Percentiles rank a stretch among this genome's conserved stretches.
These are phyloP conservation scores for Syngnathoides biaculeatus DNA, from an alignment of 2,113 vertebrate genomes.

Conservation along the genomic window DNA sequence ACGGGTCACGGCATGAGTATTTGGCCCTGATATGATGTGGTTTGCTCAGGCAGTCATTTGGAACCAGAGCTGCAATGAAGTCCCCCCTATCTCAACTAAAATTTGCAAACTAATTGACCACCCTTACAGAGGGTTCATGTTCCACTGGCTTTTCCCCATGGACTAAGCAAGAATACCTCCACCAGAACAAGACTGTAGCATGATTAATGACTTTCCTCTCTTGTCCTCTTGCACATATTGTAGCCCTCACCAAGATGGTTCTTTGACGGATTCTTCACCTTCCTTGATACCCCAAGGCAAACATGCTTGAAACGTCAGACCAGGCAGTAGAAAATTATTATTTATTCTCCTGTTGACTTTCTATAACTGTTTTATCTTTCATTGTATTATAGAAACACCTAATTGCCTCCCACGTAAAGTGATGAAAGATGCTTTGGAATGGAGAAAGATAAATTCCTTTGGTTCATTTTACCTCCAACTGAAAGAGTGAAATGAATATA, in stretches of 20 bases:
- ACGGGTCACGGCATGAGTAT: constrained; percentile 64
- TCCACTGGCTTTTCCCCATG: constrained; percentile 48
- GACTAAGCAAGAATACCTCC: constrained; percentile 50
- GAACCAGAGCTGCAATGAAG: constrained; percentile 35
- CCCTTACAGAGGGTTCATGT: constrained; percentile 58
- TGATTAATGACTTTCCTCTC: constrained; percentile 65
- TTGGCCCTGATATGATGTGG: constrained; percentile 59
- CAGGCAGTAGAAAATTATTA: constrained; percentile 53
- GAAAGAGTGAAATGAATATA: constrained; percentile 14
- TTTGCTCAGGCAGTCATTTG: constrained; percentile 47
- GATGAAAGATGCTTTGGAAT: constrained; percentile 43
- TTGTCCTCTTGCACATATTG: constrained; percentile 32
- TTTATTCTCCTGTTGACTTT: constrained; percentile 36
- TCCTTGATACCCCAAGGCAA: constrained; percentile 53
- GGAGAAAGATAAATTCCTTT: constrained; percentile 37
- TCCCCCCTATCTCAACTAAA: constrained; percentile 66
- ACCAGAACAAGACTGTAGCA: constrained; percentile 38
- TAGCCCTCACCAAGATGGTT: constrained; percentile 15
- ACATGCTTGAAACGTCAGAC: constrained; percentile 54
- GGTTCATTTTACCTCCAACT: constrained; percentile 24
- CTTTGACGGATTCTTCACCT: constrained; percentile 46
- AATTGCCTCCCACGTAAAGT: constrained; percentile 26
- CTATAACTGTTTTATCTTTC: constrained; percentile 32
- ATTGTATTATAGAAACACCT: neutral
- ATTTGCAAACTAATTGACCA: constrained; percentile 73